Evolutionary conservation across 2,113 vertebrate species (phyloP), one percentile per base, ranked within the genome.

Genomic region (Sprattus sprattus): DNA sequence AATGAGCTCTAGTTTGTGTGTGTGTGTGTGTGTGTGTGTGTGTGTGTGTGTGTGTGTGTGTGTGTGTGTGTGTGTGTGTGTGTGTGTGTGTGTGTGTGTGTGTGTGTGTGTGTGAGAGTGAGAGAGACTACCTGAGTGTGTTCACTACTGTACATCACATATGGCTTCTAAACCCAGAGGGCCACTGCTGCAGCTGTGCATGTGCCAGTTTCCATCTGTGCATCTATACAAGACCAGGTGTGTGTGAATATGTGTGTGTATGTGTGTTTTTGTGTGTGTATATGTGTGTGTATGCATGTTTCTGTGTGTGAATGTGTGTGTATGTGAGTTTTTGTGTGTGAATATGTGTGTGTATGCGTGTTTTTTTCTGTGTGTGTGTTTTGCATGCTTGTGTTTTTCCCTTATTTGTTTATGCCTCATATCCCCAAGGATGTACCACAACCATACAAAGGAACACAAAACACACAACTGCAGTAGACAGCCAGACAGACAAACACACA

Each of bases 151-250:
- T 89, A 89, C 85, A 83, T 45, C 81, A 84, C 90, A 90, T 90
- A 91, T 89, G 88, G 86, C 89, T 87, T 81, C 46, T 45, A 25
- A 83, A 82, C 91, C 94, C 93, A 90, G 84, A 89, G 92, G 89
- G 91, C 88, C 83, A 90, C 89, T 75, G 86, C 89, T 75, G 86
- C 89, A 89, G 92, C 92, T 93, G 94, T 91, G 87, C 83, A 85
- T 67, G 10, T 13, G 84, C 89, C 89, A 83, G 46, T 87, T 87
- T 92, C 93, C 94, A 94, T 94, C 93, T 95, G 95, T 90, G 89
- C 92, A 91, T 44, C 44, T 75, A 89, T 85, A 88, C 88, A 83
- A 60, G 86, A 89, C 90, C 93, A 94, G 91, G 92, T 94, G 86
- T 87, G 84, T 81, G 81, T 46, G 67, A 86, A 80, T 85, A 50